Conservation (phyloP, 2,797 vertebrate genomes). For the Merluccius polli region DNA sequence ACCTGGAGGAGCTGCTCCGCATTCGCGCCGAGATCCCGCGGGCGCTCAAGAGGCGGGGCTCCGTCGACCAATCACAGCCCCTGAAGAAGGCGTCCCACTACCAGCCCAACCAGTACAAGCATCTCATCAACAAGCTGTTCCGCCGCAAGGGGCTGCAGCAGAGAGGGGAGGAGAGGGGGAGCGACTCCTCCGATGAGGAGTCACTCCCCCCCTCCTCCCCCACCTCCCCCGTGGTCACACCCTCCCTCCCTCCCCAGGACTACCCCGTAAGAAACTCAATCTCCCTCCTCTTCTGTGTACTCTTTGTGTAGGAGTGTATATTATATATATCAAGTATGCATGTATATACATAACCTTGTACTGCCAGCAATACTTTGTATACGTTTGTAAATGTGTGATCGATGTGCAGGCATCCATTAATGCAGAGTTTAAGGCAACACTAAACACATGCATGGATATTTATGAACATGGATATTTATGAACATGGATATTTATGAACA, state of each 20-base stretch:
- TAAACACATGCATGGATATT: neutral
- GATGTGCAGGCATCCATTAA: neutral
- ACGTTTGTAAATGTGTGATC: neutral
- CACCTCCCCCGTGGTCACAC: constrained; percentile 10
- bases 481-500: neutral
- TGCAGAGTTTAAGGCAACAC: neutral
- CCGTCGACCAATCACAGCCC: constrained; percentile 70
- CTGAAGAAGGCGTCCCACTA: constrained; percentile 53
- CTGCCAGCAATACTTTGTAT: neutral
- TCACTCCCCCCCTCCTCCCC: neutral
- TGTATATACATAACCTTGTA: neutral
- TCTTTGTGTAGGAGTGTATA: neutral
- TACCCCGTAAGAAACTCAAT: neutral
- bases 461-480: neutral
- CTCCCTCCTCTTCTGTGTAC: neutral
- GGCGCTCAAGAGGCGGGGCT: constrained; percentile 83
- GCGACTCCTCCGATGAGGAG: constrained; percentile 72
- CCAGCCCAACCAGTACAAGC: constrained; percentile 83
- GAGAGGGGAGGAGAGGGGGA: constrained; percentile 38
- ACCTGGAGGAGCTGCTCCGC: constrained; percentile 73
- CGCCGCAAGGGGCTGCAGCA: constrained; percentile 44
- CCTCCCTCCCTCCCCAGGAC: constrained; percentile 20
- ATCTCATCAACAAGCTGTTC: constrained; percentile 83
- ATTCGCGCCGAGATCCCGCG: constrained; percentile 85
- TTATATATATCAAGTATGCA: neutral